A percentile compares a stretch with the other conserved stretches of the same genome.
These are phyloP conservation scores for Ceratotherium simum DNA, from an alignment of 2,113 vertebrate genomes.

Conservation along the genomic window DNA sequence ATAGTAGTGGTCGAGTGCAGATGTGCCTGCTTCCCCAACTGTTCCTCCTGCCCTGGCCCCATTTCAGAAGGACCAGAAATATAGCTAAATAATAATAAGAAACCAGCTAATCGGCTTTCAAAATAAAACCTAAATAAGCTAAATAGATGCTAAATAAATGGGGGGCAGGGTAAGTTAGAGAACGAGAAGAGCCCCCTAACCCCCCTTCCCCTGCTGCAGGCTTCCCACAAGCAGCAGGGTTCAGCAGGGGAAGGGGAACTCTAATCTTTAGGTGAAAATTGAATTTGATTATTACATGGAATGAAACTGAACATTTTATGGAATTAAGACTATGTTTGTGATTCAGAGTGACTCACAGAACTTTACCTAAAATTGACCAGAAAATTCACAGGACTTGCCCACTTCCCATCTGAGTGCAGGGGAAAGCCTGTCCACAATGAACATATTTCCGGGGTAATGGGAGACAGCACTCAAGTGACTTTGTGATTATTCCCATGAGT, in stretches of 20 bases:
- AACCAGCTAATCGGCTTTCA: not conserved
- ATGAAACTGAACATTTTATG: not conserved
- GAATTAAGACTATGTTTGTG: slow-evolving; percentile 26
- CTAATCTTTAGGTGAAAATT: slow-evolving; percentile 15
- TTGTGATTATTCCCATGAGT: not conserved
- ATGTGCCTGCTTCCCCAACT: not conserved
- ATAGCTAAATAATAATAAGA: not conserved
- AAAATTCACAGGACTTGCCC: not conserved
- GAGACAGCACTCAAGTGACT: not conserved
- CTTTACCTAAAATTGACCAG: slow-evolving; percentile 15
- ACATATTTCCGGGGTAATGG: not conserved
- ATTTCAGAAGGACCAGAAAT: slow-evolving; percentile 1
- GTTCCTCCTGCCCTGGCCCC: not conserved
- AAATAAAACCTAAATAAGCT: not conserved
- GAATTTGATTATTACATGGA: not conserved
- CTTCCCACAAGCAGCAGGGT: not conserved
- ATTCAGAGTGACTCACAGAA: slow-evolving; percentile 11
- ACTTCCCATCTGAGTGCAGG: not conserved
- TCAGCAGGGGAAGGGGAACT: not conserved
- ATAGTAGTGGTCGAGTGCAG: not conserved
- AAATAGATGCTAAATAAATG: not conserved
- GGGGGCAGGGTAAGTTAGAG: not conserved
- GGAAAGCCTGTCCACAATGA: not conserved
- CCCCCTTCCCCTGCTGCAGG: not conserved
- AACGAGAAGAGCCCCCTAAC: not conserved